Percentiles rank a stretch among this genome's conserved stretches.
phyloP scores from a whole-genome alignment of 2,113 vertebrate species.

The Forbesichthys papilliferus region DNA sequence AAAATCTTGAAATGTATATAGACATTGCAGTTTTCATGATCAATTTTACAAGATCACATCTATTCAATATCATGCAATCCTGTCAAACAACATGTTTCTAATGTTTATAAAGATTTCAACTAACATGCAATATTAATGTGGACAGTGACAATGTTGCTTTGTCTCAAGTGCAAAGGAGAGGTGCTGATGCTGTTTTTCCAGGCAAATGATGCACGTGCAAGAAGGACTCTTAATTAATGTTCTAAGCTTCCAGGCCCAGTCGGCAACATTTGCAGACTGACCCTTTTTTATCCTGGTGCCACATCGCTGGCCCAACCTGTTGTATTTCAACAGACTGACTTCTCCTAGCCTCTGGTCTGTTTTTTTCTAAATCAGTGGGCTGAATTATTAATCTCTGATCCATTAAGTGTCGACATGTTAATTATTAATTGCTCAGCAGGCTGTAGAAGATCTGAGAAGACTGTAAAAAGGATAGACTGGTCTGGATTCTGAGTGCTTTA shows the following conservation, averaged over 20 bases:
- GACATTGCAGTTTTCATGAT: too few species aligned
- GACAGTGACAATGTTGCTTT: slow-evolving; percentile 42
- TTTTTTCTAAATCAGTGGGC: slow-evolving; percentile 62
- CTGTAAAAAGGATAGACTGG: slow-evolving; percentile 26
- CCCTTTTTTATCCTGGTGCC: slow-evolving; percentile 15
- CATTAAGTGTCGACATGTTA: slow-evolving; percentile 69
- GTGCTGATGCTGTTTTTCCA: slow-evolving; percentile 51
- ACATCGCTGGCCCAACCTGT: slow-evolving; percentile 51
- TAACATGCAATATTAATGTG: slow-evolving; percentile 53
- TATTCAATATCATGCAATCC: too few species aligned
- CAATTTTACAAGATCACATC: too few species aligned
- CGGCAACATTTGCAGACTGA: slow-evolving; percentile 6
- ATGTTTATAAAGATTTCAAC: too few species aligned
- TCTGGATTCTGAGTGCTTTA: slow-evolving; percentile 33
- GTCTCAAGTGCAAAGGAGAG: slow-evolving; percentile 32
- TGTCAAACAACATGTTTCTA: too few species aligned
- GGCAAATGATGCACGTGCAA: slow-evolving; percentile 54
- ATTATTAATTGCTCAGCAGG: slow-evolving; percentile 72
- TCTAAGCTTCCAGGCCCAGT: slow-evolving; percentile 30
- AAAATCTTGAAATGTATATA: too few species aligned
- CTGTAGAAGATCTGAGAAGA: slow-evolving; percentile 63
- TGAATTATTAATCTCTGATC: slow-evolving; percentile 73
- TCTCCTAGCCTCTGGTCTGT: slow-evolving; percentile 60
- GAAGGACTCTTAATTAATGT: slow-evolving; percentile 47
- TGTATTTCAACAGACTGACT: slow-evolving; percentile 35